These are phyloP conservation scores for Lampris megalopsis DNA, from an alignment of 2,113 vertebrate species.

Conservation along the genomic window DNA sequence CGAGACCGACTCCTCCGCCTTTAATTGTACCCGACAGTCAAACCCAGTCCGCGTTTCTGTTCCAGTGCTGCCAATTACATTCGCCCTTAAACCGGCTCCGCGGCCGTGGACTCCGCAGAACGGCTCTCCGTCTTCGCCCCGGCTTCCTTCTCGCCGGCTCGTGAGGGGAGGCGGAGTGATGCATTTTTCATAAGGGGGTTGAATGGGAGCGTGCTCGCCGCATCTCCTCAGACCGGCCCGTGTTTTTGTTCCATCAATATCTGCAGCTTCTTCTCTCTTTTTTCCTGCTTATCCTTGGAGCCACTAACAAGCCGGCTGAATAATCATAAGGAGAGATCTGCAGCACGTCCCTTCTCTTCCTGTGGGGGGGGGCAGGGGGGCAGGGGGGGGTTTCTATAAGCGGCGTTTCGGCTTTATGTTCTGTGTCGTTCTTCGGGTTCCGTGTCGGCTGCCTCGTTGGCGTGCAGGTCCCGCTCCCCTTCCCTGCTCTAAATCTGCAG, in stretches of 20 bases:
- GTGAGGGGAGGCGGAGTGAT: slow-evolving; percentile 72
- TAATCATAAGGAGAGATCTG: slow-evolving; percentile 20
- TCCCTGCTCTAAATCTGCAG: no score
- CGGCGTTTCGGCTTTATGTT: no score
- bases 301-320: slow-evolving; percentile 43
- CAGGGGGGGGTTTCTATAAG: no score
- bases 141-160: slow-evolving; percentile 64
- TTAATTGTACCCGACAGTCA: slow-evolving; percentile 62
- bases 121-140: slow-evolving; percentile 58
- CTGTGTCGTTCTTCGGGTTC: no score
- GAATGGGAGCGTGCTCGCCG: slow-evolving; percentile 55
- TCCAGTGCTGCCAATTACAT: slow-evolving; percentile 43
- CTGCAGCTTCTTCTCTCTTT: slow-evolving; percentile 64
- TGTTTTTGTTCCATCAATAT: slow-evolving; percentile 67
- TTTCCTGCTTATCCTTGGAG: slow-evolving; percentile 52
- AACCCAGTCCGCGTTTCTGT: slow-evolving; percentile 54
- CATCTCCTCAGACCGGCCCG: slow-evolving; percentile 57
- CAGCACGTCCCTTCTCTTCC: no score
- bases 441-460: no score
- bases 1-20: slow-evolving; percentile 36
- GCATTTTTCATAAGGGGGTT: slow-evolving; percentile 74
- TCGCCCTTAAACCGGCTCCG: slow-evolving; percentile 38
- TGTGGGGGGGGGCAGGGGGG: neutral
- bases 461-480: no score
- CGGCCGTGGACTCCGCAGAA: slow-evolving; percentile 56